Conservation (phyloP, 1,140 invertebrate species). For the Aethina tumida region DNA sequence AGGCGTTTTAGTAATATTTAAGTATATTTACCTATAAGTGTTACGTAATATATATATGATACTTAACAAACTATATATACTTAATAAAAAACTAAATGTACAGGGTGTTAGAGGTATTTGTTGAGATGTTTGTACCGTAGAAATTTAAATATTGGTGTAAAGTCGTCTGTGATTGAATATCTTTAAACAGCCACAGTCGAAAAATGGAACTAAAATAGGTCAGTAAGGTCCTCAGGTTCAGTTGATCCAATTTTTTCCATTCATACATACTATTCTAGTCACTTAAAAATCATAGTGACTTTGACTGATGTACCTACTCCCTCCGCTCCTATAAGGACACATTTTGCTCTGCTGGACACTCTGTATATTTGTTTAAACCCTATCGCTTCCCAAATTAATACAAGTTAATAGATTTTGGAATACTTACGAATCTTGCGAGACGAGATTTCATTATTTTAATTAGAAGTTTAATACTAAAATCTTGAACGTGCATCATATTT, state of each 20-base stretch:
- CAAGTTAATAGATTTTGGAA: conserved; percentile 16
- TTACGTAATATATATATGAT: too few relatives aligned
- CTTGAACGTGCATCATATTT: too few relatives aligned
- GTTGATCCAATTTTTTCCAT: conserved; percentile 8
- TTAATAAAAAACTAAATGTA: not conserved
- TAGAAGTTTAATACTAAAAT: too few relatives aligned
- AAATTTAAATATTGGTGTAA: not conserved
- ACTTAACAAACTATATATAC: too few relatives aligned
- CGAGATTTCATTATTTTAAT: too few relatives aligned
- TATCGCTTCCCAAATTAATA: conserved; percentile 1
- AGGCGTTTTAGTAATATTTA: too few relatives aligned
- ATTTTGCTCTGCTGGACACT: conserved; percentile 25
- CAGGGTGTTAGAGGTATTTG: not conserved
- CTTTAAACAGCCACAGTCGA: not conserved
- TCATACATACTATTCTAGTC: conserved; percentile 24
- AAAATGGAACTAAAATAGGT: not conserved
- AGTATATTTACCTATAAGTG: too few relatives aligned
- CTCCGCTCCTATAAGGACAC: conserved; percentile 20
- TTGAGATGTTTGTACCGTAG: conserved; percentile 1
- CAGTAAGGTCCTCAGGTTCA: conserved; percentile 2
- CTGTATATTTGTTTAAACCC: conserved; percentile 12
- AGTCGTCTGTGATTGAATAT: conserved; percentile 1
- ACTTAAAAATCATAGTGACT: conserved; percentile 27
- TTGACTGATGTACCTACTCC: conserved; percentile 32
- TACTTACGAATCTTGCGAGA: too few relatives aligned